phyloP scores from a whole-genome alignment of 2,797 vertebrate genomes.

The Gephyroberyx darwinii region DNA sequence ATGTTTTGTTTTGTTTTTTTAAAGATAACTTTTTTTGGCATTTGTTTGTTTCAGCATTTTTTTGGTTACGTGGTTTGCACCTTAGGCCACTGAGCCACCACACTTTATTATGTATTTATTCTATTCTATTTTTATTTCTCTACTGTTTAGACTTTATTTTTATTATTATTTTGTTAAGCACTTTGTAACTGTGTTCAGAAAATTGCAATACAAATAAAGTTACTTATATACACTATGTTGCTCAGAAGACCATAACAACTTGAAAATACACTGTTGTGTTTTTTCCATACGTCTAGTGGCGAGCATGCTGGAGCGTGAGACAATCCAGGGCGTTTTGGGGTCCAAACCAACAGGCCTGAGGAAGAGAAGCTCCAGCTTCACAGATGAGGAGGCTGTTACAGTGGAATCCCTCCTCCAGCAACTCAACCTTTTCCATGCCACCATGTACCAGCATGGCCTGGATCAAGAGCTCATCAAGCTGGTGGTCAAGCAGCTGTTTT shows the following conservation, averaged over 20 bases:
- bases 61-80: no score
- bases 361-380: conserved; percentile 88
- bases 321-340: conserved; percentile 91
- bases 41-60: no score
- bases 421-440: conserved; percentile 87
- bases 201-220: not conserved
- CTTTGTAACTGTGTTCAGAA: no score
- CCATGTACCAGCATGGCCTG: conserved; percentile 91
- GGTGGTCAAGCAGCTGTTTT: conserved; percentile 93
- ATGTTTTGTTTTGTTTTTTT: no score
- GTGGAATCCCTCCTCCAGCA: conserved; percentile 91
- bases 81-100: no score
- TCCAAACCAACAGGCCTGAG: conserved; percentile 93
- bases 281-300: conserved; percentile 80
- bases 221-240: not conserved
- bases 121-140: no score
- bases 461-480: conserved; percentile 91
- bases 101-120: no score
- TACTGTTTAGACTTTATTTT: no score
- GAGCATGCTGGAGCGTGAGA: conserved; percentile 96
- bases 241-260: not conserved
- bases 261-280: not conserved
- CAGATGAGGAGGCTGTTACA: conserved; percentile 86
- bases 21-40: no score
- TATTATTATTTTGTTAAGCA: no score